Evolutionary conservation across 1,140 invertebrate genomes (phyloP).

Genomic region (Drosophila sproati): DNA sequence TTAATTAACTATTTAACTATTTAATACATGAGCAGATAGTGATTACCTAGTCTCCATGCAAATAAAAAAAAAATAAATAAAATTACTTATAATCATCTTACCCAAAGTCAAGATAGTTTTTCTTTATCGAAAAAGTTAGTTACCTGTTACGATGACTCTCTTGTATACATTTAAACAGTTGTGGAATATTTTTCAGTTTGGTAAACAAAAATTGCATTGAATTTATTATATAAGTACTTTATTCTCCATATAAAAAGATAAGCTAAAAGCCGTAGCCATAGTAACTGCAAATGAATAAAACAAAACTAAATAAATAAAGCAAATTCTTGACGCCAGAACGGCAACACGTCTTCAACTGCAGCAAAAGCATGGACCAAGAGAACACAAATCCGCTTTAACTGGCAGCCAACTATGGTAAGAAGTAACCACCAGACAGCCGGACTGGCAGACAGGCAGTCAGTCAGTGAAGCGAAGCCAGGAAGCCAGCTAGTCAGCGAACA

Average conservation of each 20-base stretch:
- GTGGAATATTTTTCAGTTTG: neutral
- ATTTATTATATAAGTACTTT: neutral
- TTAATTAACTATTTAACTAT: too few relatives aligned
- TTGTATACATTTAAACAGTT: neutral
- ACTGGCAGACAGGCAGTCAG: neutral
- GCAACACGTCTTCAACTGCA: slow-evolving; percentile 38
- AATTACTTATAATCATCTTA: neutral
- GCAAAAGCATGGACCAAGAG: slow-evolving; percentile 26
- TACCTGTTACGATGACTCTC: neutral
- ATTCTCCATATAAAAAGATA: neutral
- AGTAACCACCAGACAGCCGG: slow-evolving; percentile 24
- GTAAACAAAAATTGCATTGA: neutral
- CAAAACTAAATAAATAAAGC: slow-evolving; percentile 56
- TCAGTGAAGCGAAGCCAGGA: slow-evolving; percentile 17
- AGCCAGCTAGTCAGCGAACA: slow-evolving; percentile 32
- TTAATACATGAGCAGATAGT: too few relatives aligned
- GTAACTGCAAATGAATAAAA: slow-evolving; percentile 2
- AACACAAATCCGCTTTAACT: slow-evolving; percentile 54
- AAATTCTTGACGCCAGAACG: slow-evolving; percentile 49
- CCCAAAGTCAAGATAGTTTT: neutral
- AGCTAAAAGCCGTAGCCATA: slow-evolving; percentile 4
- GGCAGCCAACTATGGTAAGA: slow-evolving; percentile 23
- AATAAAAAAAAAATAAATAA: too few relatives aligned
- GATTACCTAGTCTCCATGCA: too few relatives aligned
- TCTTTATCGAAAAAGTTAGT: neutral